phyloP scores from a whole-genome alignment of 1,140 invertebrate genomes.

The Lordiphosa stackelbergi region DNA sequence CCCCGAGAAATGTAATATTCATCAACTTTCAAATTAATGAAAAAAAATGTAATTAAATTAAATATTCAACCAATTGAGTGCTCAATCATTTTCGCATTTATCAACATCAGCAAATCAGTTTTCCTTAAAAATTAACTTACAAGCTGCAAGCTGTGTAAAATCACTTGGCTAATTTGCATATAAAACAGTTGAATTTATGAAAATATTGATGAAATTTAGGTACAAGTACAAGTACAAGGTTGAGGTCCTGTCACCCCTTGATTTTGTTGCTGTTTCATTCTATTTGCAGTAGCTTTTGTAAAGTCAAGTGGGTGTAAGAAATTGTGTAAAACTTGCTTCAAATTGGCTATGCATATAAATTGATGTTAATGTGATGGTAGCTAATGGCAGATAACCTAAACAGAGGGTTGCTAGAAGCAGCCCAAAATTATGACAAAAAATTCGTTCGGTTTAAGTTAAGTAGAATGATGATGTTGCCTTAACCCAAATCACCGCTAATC shows the following conservation, averaged over 20 bases:
- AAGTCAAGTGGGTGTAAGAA: constrained; percentile 76
- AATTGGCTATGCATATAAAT: constrained; percentile 78
- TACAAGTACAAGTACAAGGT: constrained; percentile 35
- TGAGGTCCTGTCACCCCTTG: constrained; percentile 41
- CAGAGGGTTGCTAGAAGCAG: background rate
- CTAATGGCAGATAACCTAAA: constrained; percentile 3
- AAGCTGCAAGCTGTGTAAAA: constrained; percentile 48
- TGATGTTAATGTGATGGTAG: constrained; percentile 66
- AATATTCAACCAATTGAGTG: constrained; percentile 42
- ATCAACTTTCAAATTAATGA: no score
- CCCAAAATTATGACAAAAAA: constrained; percentile 51
- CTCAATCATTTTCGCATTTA: constrained; percentile 14
- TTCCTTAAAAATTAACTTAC: constrained; percentile 56
- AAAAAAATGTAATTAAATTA: constrained; percentile 3
- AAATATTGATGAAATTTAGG: constrained; percentile 75
- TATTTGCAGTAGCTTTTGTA: constrained; percentile 14
- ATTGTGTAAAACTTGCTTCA: constrained; percentile 76
- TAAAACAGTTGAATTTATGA: constrained; percentile 76
- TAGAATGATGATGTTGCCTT: background rate
- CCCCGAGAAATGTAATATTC: no score
- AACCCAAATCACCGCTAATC: constrained; percentile 43
- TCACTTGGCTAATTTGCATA: constrained; percentile 76
- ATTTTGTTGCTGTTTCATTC: constrained; percentile 20
- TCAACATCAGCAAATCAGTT: constrained; percentile 2
- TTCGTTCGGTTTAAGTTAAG: background rate